These are phyloP conservation scores for Sitta carolinensis DNA, from an alignment of 2,797 vertebrate species.

Conservation along the genomic window DNA sequence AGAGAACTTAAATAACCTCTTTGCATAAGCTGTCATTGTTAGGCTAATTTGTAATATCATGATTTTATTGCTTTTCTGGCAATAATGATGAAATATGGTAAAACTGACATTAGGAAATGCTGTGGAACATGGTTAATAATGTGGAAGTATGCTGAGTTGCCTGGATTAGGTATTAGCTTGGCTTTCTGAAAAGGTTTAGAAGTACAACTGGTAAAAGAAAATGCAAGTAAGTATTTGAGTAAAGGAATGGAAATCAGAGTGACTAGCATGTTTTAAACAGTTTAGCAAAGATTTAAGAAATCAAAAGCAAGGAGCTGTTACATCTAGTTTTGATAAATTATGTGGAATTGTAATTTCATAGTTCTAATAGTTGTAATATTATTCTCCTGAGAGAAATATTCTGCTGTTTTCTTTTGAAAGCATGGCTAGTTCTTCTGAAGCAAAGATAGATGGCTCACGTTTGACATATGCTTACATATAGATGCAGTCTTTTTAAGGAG, in stretches of 20 bases:
- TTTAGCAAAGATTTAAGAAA: not conserved
- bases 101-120: not conserved
- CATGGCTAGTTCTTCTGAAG: not conserved
- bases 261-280: not conserved
- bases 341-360: not conserved
- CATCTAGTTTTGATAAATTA: not conserved
- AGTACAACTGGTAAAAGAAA: not conserved
- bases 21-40: not conserved
- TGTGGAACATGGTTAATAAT: rapidly evolving
- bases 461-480: not conserved
- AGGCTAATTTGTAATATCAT: not conserved
- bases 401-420: not conserved
- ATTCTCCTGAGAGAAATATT: not conserved
- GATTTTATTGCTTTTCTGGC: not conserved
- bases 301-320: not conserved
- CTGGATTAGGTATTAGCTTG: rapidly evolving
- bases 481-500: not conserved
- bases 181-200: not conserved
- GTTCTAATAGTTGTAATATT: not conserved
- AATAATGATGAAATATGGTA: not conserved
- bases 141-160: not conserved
- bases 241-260: not conserved
- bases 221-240: rapidly evolving
- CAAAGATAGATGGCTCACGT: not conserved
- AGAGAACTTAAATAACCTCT: not conserved